These are phyloP conservation scores for Ormyrus thymus DNA, from an alignment of 2,888 invertebrate genomes.

Conservation along the genomic window DNA sequence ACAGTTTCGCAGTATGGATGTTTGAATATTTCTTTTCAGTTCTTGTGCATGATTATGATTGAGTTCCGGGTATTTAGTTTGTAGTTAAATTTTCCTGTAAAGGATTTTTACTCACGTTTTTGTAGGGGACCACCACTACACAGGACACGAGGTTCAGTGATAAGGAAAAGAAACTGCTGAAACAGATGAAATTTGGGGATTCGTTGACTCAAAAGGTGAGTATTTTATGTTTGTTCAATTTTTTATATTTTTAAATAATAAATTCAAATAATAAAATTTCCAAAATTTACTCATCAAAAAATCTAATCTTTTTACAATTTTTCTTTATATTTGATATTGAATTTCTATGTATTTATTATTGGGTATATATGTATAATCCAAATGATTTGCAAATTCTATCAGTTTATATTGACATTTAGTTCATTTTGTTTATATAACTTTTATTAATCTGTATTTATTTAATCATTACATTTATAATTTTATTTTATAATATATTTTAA, in stretches of 20 bases:
- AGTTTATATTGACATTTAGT: too few relatives aligned
- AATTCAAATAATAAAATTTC: neutral
- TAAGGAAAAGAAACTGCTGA: slow-evolving; percentile 99
- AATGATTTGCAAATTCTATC: too few relatives aligned
- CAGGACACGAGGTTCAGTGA: slow-evolving; percentile 99
- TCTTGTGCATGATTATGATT: neutral
- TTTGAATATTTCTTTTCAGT: neutral
- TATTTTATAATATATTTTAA: too few relatives aligned
- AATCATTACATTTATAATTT: too few relatives aligned
- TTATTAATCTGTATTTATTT: too few relatives aligned
- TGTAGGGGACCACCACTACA: slow-evolving; percentile 97
- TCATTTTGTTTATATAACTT: too few relatives aligned
- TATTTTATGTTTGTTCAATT: neutral
- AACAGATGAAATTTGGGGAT: slow-evolving; percentile 98
- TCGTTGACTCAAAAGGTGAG: slow-evolving; percentile 91
- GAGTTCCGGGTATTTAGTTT: slow-evolving; percentile 6
- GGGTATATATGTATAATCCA: too few relatives aligned
- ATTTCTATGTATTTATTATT: too few relatives aligned
- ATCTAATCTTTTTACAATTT: too few relatives aligned
- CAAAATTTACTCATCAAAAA: too few relatives aligned
- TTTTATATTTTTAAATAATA: slow-evolving; percentile 9
- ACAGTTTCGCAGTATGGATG: neutral
- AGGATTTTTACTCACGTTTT: slow-evolving; percentile 58
- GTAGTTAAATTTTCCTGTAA: slow-evolving; percentile 39
- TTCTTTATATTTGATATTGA: too few relatives aligned